phyloP scores from a whole-genome alignment of 2,113 vertebrate species.

The human region DNA sequence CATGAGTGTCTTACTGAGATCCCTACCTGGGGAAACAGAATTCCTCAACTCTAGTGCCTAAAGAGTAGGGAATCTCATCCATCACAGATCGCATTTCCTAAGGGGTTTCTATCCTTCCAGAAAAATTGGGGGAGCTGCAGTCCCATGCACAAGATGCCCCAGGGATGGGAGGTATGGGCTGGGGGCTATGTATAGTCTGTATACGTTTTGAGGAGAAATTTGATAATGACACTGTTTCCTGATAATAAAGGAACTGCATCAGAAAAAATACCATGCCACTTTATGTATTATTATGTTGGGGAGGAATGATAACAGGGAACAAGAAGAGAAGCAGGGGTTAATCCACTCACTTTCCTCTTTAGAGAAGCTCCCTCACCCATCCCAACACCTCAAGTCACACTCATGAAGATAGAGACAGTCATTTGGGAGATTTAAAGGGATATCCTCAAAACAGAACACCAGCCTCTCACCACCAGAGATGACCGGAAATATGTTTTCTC shows the following conservation, averaged over 20 bases:
- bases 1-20: constrained; percentile 96
- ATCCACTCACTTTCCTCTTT: not conserved
- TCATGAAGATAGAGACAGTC: not conserved
- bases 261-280: not conserved
- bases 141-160: not conserved
- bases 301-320: not conserved
- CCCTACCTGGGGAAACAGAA: constrained; percentile 95
- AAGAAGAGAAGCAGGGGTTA: not conserved
- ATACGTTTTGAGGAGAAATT: constrained; percentile 34
- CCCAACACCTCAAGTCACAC: not conserved
- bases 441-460: not conserved
- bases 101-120: not conserved
- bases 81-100: not conserved
- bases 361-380: not conserved
- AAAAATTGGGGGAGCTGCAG: not conserved
- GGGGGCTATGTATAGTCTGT: constrained; percentile 53
- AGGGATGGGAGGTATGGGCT: not conserved
- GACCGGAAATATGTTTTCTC: not conserved
- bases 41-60: constrained; percentile 89
- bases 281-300: not conserved
- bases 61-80: not conserved
- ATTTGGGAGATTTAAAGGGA: not conserved
- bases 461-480: not conserved
- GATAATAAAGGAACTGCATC: constrained; percentile 77
- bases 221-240: constrained; percentile 74